phyloP scores from a whole-genome alignment of 2,113 vertebrate species.

The Etia nguti region DNA sequence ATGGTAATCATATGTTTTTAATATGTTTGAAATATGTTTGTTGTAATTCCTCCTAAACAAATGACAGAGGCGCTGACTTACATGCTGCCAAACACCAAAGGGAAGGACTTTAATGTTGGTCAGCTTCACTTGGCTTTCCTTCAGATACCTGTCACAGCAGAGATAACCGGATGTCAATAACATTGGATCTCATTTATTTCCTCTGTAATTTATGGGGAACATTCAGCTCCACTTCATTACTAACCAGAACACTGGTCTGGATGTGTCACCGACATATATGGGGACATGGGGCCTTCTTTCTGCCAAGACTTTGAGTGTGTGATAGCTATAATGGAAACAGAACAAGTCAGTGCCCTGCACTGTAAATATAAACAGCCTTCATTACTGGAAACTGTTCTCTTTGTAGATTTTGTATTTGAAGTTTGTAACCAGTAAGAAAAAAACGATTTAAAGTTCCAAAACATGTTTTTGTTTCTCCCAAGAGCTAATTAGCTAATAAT shows the following conservation, averaged over 20 bases:
- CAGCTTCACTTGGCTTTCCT: constrained; percentile 69
- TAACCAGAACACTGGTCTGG: constrained; percentile 61
- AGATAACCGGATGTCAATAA: neutral
- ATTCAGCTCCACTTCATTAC: too few relatives aligned
- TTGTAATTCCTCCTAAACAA: neutral
- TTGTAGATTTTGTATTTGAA: too few relatives aligned
- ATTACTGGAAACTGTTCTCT: too few relatives aligned
- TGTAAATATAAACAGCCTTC: too few relatives aligned
- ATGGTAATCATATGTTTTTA: neutral
- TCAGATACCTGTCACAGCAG: constrained; percentile 52
- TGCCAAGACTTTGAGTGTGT: constrained; percentile 66
- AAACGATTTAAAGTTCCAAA: too few relatives aligned
- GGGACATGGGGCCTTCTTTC: constrained; percentile 68
- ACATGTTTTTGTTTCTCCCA: too few relatives aligned
- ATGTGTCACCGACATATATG: constrained; percentile 78
- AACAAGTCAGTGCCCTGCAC: too few relatives aligned
- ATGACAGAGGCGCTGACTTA: constrained; percentile 7
- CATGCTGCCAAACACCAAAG: constrained; percentile 78
- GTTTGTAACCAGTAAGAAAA: too few relatives aligned
- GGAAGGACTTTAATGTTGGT: constrained; percentile 75
- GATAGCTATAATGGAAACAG: constrained; percentile 8
- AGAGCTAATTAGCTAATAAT: too few relatives aligned
- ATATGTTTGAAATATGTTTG: neutral
- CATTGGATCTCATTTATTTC: too few relatives aligned
- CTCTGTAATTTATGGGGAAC: too few relatives aligned